Evolutionary conservation across 2,888 invertebrate species (phyloP).

Genomic region (Atethmia centrago): DNA sequence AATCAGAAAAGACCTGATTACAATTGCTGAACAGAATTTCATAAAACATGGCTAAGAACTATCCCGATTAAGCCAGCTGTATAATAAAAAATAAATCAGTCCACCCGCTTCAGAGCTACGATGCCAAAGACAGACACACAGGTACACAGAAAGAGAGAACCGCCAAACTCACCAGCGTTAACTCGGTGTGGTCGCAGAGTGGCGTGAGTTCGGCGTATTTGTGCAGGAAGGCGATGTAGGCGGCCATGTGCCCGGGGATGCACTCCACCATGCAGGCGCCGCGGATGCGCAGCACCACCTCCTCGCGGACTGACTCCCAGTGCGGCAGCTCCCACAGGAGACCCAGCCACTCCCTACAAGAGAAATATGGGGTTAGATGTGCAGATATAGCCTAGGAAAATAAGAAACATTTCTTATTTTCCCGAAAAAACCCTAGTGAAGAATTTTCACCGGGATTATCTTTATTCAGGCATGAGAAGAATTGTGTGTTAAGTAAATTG

Average conservation of each 20-base stretch:
- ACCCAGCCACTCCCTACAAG: conserved; percentile 82
- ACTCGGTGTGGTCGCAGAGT: conserved; percentile 75
- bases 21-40: background rate
- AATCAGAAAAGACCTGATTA: background rate
- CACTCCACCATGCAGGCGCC: conserved; percentile 98
- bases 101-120: background rate
- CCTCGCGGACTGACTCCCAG: conserved; percentile 93
- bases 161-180: conserved; percentile 71
- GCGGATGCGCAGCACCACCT: conserved; percentile 93
- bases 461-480: background rate
- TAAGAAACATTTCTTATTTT: background rate
- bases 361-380: background rate
- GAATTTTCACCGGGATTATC: background rate
- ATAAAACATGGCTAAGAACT: background rate
- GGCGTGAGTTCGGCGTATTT: conserved; percentile 90
- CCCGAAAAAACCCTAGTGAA: background rate
- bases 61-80: background rate
- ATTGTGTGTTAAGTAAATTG: background rate
- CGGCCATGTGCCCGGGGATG: conserved; percentile 94
- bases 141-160: background rate
- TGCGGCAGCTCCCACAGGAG: conserved; percentile 94
- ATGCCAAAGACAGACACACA: background rate
- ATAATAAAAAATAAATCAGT: background rate
- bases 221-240: conserved; percentile 96
- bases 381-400: background rate